phyloP scores from a whole-genome alignment of 2,888 invertebrate genomes.

The Pseudococcus longispinus region DNA sequence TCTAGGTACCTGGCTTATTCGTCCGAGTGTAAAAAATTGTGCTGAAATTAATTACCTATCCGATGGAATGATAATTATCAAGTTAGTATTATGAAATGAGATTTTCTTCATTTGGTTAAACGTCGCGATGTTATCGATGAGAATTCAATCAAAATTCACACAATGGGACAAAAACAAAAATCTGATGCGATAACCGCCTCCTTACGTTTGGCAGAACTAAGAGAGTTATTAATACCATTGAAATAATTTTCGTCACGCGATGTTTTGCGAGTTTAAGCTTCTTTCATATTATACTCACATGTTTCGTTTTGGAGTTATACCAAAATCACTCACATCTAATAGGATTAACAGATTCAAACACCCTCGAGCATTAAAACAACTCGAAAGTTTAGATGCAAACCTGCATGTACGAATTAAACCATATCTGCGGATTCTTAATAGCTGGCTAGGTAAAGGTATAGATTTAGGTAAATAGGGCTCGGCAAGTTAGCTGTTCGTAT shows the following conservation, averaged over 20 bases:
- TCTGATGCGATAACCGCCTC: neutral
- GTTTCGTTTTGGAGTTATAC: neutral
- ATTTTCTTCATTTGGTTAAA: neutral
- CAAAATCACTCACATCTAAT: neutral
- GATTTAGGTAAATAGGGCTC: too few relatives aligned
- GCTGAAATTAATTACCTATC: too few relatives aligned
- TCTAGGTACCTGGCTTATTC: too few relatives aligned
- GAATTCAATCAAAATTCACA: neutral
- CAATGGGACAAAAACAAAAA: neutral
- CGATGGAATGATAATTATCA: too few relatives aligned
- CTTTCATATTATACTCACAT: neutral
- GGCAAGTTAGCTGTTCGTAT: too few relatives aligned
- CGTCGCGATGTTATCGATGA: neutral
- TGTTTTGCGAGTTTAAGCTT: neutral
- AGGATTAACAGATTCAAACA: neutral
- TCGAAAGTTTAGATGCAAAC: neutral
- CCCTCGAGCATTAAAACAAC: neutral
- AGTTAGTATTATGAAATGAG: too few relatives aligned
- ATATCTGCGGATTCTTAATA: neutral
- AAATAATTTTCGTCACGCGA: neutral
- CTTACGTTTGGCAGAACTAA: neutral
- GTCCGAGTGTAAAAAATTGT: too few relatives aligned
- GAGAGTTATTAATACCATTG: slow-evolving; percentile 20
- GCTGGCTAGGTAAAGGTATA: too few relatives aligned
- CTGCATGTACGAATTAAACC: neutral